A percentile compares a stretch with the other conserved stretches of the same genome.
Evolutionary conservation across 2,888 invertebrate genomes (phyloP).

Genomic region (Caenorhabditis becei): DNA sequence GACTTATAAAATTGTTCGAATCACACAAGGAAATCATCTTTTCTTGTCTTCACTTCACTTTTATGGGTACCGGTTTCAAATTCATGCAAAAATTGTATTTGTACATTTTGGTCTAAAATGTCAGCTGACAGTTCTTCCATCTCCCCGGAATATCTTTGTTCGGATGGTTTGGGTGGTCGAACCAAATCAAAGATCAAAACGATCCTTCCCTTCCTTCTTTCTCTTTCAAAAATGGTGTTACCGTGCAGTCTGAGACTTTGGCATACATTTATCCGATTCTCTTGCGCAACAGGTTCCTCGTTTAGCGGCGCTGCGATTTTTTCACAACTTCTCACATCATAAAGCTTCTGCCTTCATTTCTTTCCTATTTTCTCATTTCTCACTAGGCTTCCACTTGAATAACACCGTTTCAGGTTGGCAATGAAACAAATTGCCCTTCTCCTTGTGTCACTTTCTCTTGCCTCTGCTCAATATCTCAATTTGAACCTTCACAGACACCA

Average conservation of each 20-base stretch:
- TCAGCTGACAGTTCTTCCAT: background rate
- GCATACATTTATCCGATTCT: constrained; percentile 28
- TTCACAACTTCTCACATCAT: constrained; percentile 35
- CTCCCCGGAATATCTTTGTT: background rate
- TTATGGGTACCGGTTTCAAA: background rate
- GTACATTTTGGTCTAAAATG: background rate
- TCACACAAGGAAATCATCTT: background rate
- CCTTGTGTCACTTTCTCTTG: constrained; percentile 7
- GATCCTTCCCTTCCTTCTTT: constrained; percentile 6
- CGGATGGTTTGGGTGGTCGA: background rate
- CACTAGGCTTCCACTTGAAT: background rate
- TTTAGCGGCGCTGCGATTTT: constrained; percentile 35
- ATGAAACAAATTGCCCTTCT: constrained; percentile 33
- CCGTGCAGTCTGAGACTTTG: constrained; percentile 18
- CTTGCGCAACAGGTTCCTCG: constrained; percentile 55
- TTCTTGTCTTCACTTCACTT: background rate
- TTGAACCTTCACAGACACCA: constrained; percentile 69
- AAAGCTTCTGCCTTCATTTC: constrained; percentile 5
- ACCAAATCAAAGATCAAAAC: constrained; percentile 38
- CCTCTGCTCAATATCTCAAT: constrained; percentile 60
- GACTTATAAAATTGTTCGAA: constrained; percentile 29
- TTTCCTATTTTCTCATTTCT: background rate
- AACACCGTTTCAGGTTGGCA: constrained; percentile 10
- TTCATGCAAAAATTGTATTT: too few species aligned
- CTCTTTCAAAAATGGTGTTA: constrained; percentile 5